phyloP scores from a whole-genome alignment of 2,888 invertebrate species.

The Xylota segnis region DNA sequence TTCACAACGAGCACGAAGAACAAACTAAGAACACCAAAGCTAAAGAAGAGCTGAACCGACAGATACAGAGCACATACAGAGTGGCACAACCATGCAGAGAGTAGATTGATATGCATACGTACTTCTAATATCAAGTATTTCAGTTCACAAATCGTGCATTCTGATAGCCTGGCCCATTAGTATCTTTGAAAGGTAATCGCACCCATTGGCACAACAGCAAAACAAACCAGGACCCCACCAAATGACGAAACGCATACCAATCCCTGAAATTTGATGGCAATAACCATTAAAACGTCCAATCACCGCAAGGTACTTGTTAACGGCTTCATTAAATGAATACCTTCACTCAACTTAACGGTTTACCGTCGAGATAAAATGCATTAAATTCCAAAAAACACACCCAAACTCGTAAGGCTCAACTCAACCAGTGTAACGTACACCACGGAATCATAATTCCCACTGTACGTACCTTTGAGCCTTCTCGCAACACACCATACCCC shows the following conservation, averaged over 20 bases:
- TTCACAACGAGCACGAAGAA: too few relatives aligned
- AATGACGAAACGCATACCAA: background rate
- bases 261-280: conserved; percentile 4
- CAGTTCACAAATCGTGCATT: too few relatives aligned
- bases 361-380: conserved; percentile 57
- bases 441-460: conserved; percentile 55
- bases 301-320: conserved; percentile 19
- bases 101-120: too few relatives aligned
- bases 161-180: too few relatives aligned
- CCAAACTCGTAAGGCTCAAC: conserved; percentile 52
- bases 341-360: conserved; percentile 52
- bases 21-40: too few relatives aligned
- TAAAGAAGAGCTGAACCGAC: too few relatives aligned
- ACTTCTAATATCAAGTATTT: too few relatives aligned
- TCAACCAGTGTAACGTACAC: conserved; percentile 12
- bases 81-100: too few relatives aligned
- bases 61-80: too few relatives aligned
- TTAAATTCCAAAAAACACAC: conserved; percentile 55
- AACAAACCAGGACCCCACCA: too few relatives aligned
- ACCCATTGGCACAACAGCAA: too few relatives aligned
- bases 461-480: background rate
- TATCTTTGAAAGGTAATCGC: too few relatives aligned
- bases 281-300: conserved; percentile 7
- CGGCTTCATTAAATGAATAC: conserved; percentile 59
- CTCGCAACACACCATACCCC: background rate